Evolutionary conservation across 1,140 invertebrate genomes (phyloP).

Genomic region (Goniozus legneri): DNA sequence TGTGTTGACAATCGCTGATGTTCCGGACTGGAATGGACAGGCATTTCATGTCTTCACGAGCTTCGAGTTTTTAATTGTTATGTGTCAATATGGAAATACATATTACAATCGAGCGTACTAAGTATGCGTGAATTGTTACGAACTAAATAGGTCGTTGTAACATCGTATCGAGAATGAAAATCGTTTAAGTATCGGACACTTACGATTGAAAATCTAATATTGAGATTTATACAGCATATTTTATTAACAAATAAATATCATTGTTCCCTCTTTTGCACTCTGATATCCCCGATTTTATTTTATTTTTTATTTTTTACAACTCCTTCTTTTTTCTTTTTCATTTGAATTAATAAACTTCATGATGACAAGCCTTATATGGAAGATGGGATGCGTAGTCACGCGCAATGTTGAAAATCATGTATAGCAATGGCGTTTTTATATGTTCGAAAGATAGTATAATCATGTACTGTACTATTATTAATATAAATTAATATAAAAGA

Average conservation of each 20-base stretch:
- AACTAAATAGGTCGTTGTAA: no score
- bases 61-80: slow-evolving; percentile 5
- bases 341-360: background rate
- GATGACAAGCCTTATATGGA: background rate
- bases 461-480: background rate
- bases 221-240: slow-evolving; percentile 3
- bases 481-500: slow-evolving; percentile 8
- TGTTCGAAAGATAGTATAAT: background rate
- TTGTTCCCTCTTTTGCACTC: no score
- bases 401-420: no score
- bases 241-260: background rate
- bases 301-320: no score
- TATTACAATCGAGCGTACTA: no score
- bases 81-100: no score
- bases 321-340: background rate
- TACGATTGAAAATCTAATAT: background rate
- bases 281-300: no score
- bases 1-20: slow-evolving; percentile 46
- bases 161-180: slow-evolving; percentile 2
- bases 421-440: background rate
- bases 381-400: no score
- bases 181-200: background rate
- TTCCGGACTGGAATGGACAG: slow-evolving; percentile 28
- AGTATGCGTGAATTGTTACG: no score
- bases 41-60: slow-evolving; percentile 11